phyloP scores from a whole-genome alignment of 2,113 vertebrate species.

The Microtus oregoni region DNA sequence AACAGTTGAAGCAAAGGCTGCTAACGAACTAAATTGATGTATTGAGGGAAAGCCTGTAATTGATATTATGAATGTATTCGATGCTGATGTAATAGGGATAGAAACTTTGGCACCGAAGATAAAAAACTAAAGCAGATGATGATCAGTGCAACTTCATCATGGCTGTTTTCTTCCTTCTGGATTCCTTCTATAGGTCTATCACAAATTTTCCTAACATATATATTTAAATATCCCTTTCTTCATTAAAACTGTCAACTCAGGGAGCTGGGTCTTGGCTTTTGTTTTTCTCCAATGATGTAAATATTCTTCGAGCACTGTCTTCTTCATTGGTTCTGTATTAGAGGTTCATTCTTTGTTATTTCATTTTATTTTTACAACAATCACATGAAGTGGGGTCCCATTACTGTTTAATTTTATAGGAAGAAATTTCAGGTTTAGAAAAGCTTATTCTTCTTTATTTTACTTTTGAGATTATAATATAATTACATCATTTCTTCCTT shows the following conservation, averaged over 20 bases:
- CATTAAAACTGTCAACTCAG: background rate
- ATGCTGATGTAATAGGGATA: background rate
- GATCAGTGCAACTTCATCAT: background rate
- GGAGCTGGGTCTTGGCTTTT: background rate
- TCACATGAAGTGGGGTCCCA: background rate
- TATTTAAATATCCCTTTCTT: background rate
- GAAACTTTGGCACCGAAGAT: background rate
- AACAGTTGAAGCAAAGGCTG: background rate
- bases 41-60: background rate
- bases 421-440: background rate
- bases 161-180: background rate
- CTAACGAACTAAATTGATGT: background rate
- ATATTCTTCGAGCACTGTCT: background rate
- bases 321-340: background rate
- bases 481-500: background rate
- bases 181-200: background rate
- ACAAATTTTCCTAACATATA: background rate
- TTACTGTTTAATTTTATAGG: background rate
- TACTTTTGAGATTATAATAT: background rate
- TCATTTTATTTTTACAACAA: background rate
- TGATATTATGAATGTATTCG: background rate
- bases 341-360: background rate
- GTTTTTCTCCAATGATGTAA: background rate
- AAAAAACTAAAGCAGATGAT: background rate
- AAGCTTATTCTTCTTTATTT: background rate